phyloP scores from a whole-genome alignment of 1,140 invertebrate genomes.

The Drosophila pruinosa region DNA sequence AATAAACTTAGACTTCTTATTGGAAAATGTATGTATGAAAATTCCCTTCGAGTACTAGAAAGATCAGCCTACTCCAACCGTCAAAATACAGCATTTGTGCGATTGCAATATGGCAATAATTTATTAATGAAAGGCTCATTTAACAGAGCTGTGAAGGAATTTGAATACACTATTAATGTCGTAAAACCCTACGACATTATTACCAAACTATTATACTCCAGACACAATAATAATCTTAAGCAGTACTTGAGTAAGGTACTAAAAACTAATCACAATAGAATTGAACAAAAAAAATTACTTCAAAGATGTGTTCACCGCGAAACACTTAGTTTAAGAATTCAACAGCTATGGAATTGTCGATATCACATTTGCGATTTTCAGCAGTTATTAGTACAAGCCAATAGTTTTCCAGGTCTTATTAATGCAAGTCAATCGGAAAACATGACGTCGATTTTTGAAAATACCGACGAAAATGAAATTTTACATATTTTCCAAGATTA shows the following conservation, averaged over 20 bases:
- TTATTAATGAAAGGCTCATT: conserved; percentile 40
- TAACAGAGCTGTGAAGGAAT: conserved; percentile 43
- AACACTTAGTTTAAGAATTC: conserved; percentile 6
- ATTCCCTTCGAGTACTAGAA: conserved; percentile 45
- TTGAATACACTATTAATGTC: conserved; percentile 50
- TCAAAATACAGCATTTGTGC: conserved; percentile 27
- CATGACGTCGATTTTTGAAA: background rate
- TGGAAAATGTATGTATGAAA: conserved; percentile 49
- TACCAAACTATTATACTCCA: conserved; percentile 48
- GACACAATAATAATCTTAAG: conserved; percentile 41
- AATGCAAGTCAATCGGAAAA: background rate
- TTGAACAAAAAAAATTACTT: conserved; percentile 28
- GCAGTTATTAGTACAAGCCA: conserved; percentile 4
- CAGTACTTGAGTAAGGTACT: conserved; percentile 44
- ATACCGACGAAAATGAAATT: conserved; percentile 33
- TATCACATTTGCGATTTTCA: conserved; percentile 4
- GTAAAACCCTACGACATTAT: conserved; percentile 58
- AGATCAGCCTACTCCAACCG: conserved; percentile 5
- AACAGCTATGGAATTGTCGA: conserved; percentile 11
- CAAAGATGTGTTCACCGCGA: conserved; percentile 44
- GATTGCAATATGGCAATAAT: conserved; percentile 58
- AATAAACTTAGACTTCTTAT: conserved; percentile 34
- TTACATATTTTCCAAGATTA: conserved; percentile 35
- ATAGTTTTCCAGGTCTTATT: background rate
- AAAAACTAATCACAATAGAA: conserved; percentile 6